phyloP scores from a whole-genome alignment of 2,888 invertebrate species.

The Acleris emargana region DNA sequence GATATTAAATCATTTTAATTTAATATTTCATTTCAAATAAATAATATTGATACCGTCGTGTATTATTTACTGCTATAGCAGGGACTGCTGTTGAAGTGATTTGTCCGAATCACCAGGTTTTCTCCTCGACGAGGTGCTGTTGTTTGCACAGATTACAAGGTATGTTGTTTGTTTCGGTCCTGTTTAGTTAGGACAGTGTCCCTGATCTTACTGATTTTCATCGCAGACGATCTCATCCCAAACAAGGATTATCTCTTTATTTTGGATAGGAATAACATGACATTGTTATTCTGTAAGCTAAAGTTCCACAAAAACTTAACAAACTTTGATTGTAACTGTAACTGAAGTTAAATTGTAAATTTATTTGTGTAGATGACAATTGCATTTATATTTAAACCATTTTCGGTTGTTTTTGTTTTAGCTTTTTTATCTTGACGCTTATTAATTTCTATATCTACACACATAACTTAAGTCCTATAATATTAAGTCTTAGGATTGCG shows the following conservation, averaged over 20 bases:
- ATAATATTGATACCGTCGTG: too few species aligned
- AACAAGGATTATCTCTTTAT: slow-evolving; percentile 28
- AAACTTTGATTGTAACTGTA: not conserved
- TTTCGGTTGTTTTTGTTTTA: too few species aligned
- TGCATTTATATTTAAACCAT: too few species aligned
- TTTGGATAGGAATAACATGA: slow-evolving; percentile 19
- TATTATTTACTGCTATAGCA: not conserved
- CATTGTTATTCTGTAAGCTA: slow-evolving; percentile 17
- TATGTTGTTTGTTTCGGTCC: slow-evolving; percentile 18
- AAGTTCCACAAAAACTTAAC: slow-evolving; percentile 4
- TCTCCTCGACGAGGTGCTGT: slow-evolving; percentile 1
- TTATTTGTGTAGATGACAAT: too few species aligned
- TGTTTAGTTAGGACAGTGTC: slow-evolving; percentile 31
- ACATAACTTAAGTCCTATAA: too few species aligned
- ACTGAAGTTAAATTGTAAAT: not conserved
- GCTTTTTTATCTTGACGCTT: too few species aligned
- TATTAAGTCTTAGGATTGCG: too few species aligned
- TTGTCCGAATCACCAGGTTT: slow-evolving; percentile 4
- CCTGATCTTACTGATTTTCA: slow-evolving; percentile 25
- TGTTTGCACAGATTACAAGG: not conserved
- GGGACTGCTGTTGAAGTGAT: not conserved
- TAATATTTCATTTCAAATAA: too few species aligned
- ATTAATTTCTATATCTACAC: too few species aligned
- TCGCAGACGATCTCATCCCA: slow-evolving; percentile 21
- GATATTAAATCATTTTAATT: too few species aligned